Conservation (phyloP, 2,888 invertebrate species). For the Caenorhabditis becei region DNA sequence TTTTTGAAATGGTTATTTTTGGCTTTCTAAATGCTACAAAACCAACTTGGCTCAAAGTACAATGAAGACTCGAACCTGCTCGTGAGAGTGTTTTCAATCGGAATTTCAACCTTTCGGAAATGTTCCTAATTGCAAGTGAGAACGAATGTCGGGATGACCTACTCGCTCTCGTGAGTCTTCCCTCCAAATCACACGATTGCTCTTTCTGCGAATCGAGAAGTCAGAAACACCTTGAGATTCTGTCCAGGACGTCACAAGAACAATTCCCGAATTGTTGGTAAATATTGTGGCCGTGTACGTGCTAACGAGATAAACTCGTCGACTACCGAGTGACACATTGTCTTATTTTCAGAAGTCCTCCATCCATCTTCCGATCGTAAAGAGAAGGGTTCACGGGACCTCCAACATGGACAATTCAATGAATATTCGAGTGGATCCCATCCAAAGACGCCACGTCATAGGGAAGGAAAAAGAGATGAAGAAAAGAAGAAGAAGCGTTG, state of each 20-base stretch:
- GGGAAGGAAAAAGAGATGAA: no score
- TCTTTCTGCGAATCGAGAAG: not conserved
- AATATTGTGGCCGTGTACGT: not conserved
- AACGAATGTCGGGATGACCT: slow-evolving; percentile 1
- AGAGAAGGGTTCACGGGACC: not conserved
- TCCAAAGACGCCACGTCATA: slow-evolving; percentile 20
- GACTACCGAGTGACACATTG: not conserved
- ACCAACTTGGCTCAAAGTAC: no score
- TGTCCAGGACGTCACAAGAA: not conserved
- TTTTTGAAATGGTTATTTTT: no score
- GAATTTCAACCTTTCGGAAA: no score
- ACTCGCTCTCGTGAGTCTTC: not conserved
- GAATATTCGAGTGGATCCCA: slow-evolving; percentile 30
- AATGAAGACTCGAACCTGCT: no score
- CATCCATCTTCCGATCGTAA: no score
- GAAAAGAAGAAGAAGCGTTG: no score
- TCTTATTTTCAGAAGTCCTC: not conserved
- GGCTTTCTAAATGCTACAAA: no score
- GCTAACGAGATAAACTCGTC: not conserved
- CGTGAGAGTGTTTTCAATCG: no score
- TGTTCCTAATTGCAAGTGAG: slow-evolving; percentile 29
- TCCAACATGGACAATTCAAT: slow-evolving; percentile 18
- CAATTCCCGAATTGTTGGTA: not conserved
- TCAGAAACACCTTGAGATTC: not conserved
- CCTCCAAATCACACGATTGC: no score